These are phyloP conservation scores for Rhorus exstirpatorius DNA, from an alignment of 2,888 invertebrate genomes.

Conservation along the genomic window DNA sequence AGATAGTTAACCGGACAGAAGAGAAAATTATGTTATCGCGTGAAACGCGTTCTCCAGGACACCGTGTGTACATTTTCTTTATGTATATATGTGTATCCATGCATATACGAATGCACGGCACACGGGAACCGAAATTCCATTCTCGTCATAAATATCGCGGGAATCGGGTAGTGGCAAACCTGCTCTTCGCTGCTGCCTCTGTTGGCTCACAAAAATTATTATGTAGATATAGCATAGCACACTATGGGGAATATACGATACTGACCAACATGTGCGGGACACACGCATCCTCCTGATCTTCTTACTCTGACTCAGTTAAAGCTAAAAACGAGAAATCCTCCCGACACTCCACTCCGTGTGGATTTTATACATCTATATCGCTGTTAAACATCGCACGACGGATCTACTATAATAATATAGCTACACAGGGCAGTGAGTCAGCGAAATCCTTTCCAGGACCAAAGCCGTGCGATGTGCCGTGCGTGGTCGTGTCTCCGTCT, in stretches of 20 bases:
- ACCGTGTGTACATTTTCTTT: slow-evolving; percentile 11
- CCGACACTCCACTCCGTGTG: slow-evolving; percentile 4
- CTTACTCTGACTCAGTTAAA: slow-evolving; percentile 38
- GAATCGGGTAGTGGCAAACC: slow-evolving; percentile 39
- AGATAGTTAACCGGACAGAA: slow-evolving; percentile 75
- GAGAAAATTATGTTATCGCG: slow-evolving; percentile 81
- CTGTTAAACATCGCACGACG: slow-evolving; percentile 37
- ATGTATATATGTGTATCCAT: slow-evolving; percentile 12
- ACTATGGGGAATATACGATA: slow-evolving; percentile 12
- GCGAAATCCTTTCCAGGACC: slow-evolving; percentile 27
- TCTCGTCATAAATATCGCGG: slow-evolving; percentile 63
- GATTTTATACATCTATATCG: slow-evolving; percentile 43
- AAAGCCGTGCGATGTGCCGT: neutral
- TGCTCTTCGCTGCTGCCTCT: slow-evolving; percentile 53
- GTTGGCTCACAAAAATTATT: slow-evolving; percentile 57
- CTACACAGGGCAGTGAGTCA: slow-evolving; percentile 43
- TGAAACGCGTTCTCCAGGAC: slow-evolving; percentile 25
- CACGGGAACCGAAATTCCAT: slow-evolving; percentile 54
- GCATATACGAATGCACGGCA: slow-evolving; percentile 4
- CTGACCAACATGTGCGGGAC: slow-evolving; percentile 47
- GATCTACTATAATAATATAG: slow-evolving; percentile 24
- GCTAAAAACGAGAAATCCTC: slow-evolving; percentile 39
- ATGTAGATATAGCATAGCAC: slow-evolving; percentile 42
- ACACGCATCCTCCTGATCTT: slow-evolving; percentile 30
- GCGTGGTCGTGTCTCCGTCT: neutral